Percentiles rank a stretch among this genome's conserved stretches.
Evolutionary conservation across 2,797 vertebrate genomes (phyloP).

Genomic region (Halcyon chelicuti): DNA sequence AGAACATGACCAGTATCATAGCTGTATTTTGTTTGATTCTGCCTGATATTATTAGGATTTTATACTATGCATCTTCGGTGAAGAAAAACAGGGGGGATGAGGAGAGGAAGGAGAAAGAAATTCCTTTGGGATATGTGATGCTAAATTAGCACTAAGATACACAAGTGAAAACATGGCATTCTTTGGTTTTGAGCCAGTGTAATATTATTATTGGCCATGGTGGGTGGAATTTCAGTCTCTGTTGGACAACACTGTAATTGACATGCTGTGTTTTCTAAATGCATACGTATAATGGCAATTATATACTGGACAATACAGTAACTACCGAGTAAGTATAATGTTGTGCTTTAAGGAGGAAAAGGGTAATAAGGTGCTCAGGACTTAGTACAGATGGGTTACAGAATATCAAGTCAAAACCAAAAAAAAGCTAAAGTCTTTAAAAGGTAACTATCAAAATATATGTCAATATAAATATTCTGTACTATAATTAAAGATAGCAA

Average conservation of each 20-base stretch:
- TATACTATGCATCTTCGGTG: not conserved
- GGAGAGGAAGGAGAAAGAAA: constrained; percentile 46
- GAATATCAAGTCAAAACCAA: not conserved
- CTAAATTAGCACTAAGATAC: constrained; percentile 72
- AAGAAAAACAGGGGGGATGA: not conserved
- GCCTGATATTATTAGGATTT: not conserved
- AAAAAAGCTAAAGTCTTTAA: not conserved
- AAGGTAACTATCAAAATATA: not conserved
- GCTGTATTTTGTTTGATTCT: not conserved
- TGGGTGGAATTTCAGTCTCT: constrained; percentile 73
- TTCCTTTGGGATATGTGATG: constrained; percentile 61
- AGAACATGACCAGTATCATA: not conserved
- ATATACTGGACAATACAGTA: not conserved
- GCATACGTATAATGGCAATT: constrained; percentile 5
- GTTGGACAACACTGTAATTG: constrained; percentile 69
- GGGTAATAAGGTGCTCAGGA: not conserved
- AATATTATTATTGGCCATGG: constrained; percentile 79
- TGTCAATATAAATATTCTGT: not conserved
- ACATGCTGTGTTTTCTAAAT: constrained; percentile 65
- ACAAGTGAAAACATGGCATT: constrained; percentile 76
- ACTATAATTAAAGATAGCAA: not conserved
- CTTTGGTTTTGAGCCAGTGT: constrained; percentile 71
- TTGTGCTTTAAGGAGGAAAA: not conserved
- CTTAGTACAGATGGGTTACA: not conserved
- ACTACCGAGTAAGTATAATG: not conserved